Base-by-base conservation (phyloP, 2,888 invertebrate genomes). In the Physocephala rufipes region DNA sequence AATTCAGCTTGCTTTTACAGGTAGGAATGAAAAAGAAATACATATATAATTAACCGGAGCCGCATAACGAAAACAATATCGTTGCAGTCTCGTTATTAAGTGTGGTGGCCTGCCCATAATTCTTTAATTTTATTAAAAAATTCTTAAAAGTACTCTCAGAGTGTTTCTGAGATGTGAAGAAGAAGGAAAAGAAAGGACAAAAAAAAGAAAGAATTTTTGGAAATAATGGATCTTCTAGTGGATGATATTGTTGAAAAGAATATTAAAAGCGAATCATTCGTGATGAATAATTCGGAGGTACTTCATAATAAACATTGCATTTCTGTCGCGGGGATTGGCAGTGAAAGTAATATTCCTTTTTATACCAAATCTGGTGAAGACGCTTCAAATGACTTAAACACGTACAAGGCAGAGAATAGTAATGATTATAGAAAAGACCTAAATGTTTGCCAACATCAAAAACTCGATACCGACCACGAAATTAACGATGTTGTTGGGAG, bases 331-430 rank as follows among this genome's bases (percentile, higher is more conserved):
- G 77, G 81, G 71, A 79, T 80, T 76, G 78, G 74, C n/a, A n/a
- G n/a, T n/a, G n/a, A 81, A 81, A 77, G 75, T 75, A 76, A 76
- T 81, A 81, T 82, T 81, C 81, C 81, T 68, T 47, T 64, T 69
- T 49, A 36, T 13, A 53, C 36, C 24, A 62, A 24, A 36, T 19
- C 62, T 36, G 62, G 47, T 58, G 51, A 21, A 15, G 24, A 36
- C 53, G 47, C n/a, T n/a, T n/a, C 26, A 19, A 47, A 47, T 43
- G 47, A 47, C 26, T n/a, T 19, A 43, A 28, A 26, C 43, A 24
- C 58, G 28, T n/a, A 30, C 16, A 19, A 24, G 24, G 24, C 61
- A 45, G 13, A 43, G n/a, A 47, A 59, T 2, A 26, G n/a, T 19
- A 45, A 16, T 45, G 30, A 67, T 28, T 19, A 36, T 16, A 45